Percentiles rank a stretch among this genome's conserved stretches.
Evolutionary conservation across 1,140 invertebrate genomes (phyloP).

Genomic region (Matsumurasca onukii): DNA sequence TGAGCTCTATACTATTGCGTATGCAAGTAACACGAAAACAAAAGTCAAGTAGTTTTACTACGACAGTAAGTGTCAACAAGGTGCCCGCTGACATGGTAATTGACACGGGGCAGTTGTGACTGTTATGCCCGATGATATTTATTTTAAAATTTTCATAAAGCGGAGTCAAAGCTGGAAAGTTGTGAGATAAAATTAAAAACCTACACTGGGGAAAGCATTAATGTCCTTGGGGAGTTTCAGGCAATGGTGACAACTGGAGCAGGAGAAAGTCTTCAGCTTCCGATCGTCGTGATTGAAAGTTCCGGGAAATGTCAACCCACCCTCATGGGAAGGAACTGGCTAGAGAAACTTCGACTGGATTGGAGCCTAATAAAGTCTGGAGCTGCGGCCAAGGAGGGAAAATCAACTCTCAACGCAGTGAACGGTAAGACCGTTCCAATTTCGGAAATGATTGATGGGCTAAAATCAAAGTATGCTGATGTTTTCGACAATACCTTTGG

Average conservation of each 20-base stretch:
- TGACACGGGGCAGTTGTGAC: background rate
- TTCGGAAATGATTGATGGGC: background rate
- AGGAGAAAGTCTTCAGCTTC: background rate
- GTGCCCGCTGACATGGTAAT: no score
- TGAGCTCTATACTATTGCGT: background rate
- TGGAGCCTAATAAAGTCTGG: background rate
- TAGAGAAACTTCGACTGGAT: background rate
- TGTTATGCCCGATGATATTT: background rate
- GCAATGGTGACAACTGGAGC: background rate
- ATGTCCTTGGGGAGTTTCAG: no score
- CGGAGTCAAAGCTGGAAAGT: background rate
- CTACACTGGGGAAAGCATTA: background rate
- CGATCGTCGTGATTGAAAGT: constrained; percentile 5
- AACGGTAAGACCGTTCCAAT: background rate
- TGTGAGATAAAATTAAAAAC: background rate
- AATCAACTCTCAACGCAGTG: background rate
- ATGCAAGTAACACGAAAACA: background rate
- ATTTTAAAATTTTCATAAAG: constrained; percentile 1
- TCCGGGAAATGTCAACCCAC: background rate
- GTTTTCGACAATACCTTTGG: constrained; percentile 9
- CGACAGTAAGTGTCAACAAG: no score
- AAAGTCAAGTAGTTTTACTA: background rate
- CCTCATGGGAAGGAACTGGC: no score
- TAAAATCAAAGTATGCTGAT: constrained; percentile 6
- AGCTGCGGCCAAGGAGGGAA: background rate